These are phyloP conservation scores for Prunella himalayana DNA, from an alignment of 2,113 vertebrate genomes.

Conservation along the genomic window DNA sequence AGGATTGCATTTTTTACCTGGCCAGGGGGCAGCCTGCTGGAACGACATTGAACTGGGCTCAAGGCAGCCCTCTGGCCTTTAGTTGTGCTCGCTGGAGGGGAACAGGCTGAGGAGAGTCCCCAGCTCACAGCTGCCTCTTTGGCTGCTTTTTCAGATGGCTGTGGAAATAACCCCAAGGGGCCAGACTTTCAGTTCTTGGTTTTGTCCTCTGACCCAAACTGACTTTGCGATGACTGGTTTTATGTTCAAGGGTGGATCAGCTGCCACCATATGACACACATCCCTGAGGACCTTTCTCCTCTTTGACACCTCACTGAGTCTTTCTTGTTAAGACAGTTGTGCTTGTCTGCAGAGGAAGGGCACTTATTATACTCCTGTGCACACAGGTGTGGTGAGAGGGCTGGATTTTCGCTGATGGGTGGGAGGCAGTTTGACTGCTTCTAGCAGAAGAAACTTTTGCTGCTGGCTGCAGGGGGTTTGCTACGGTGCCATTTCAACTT, in stretches of 20 bases:
- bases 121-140: not conserved
- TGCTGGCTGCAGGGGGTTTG: not conserved
- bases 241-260: not conserved
- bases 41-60: rapidly evolving
- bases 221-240: not conserved
- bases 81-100: rapidly evolving
- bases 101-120: not conserved
- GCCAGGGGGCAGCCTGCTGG: not conserved
- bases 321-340: not conserved
- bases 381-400: not conserved
- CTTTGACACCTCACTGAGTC: not conserved
- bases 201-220: not conserved
- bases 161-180: not conserved
- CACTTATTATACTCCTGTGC: not conserved
- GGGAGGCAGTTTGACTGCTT: not conserved
- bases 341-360: not conserved
- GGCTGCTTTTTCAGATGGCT: rapidly evolving
- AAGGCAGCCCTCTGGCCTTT: not conserved
- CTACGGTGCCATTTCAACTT: not conserved
- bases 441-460: not conserved
- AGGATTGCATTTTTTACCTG: not conserved
- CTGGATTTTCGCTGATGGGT: not conserved
- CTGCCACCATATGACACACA: not conserved
- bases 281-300: not conserved
- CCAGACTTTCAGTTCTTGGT: not conserved